Base-by-base conservation (phyloP, 2,888 invertebrate genomes). In the Pheosia gnoma region DNA sequence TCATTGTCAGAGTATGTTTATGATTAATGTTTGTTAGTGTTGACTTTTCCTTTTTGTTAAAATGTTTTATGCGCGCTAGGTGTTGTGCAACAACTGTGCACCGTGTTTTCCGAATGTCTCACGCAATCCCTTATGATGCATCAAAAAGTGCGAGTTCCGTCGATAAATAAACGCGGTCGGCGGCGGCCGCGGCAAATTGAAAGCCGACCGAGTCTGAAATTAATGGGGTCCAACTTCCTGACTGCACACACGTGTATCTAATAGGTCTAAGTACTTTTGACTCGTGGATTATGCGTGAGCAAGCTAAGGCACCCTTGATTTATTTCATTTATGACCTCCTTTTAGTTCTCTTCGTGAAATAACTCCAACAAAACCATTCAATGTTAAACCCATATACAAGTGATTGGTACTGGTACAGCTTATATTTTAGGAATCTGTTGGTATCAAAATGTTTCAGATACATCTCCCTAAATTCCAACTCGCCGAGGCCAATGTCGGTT, bases 131-230 rank as follows among this genome's bases (percentile, higher is more conserved):
- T 57, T 38, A 55, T 56, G 62, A 59, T 66, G 51, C 65, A 67
- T 71, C 68, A 58, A 69, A 69, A 59, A 66, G 75, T 77, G 76
- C 78, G 77, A 74, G 78, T 79, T 75, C 78, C 74, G 75, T 84
- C 84, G 85, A 88, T 89, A 89, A 90, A 91, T 86, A 88, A 85
- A 80, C 71, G 80, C 82, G 74, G 65, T 73, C 66, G 53, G 70
- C 2, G 53, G 70, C 60, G 81, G 83, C 85, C 86, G 88, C 84
- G 85, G 88, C 84, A 90, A 91, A 92, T 93, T 91, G 90, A 92
- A 91, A 91, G 78, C 77, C 90, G 89, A 81, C 91, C 86, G 85
- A 89, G 90, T 92, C 91, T 91, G 90, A 93, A 91, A 92, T 90
- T 87, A 91, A 87, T 86, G 78, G 77, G 80, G 84, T 79, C 83